Conservation (phyloP, 2,888 invertebrate genomes). For the Drosophila hamatofila region DNA sequence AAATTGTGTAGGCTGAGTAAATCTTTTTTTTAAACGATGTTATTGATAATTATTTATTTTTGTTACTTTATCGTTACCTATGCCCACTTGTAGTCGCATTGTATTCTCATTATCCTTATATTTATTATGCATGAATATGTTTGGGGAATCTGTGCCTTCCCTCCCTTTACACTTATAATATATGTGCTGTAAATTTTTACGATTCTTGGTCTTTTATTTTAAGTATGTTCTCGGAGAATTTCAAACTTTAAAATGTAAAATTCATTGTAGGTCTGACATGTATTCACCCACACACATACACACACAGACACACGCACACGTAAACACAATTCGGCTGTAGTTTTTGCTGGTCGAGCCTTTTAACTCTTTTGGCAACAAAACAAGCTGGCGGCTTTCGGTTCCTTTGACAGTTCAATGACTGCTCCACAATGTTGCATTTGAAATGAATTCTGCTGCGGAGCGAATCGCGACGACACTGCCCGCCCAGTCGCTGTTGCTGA, state of each 20-base stretch:
- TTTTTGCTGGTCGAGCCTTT: slow-evolving; percentile 17
- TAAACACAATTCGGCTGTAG: slow-evolving; percentile 11
- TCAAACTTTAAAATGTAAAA: slow-evolving; percentile 8
- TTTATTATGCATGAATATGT: neutral
- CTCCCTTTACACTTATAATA: neutral
- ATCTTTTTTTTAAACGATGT: neutral
- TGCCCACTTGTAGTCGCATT: no score
- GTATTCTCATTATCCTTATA: neutral
- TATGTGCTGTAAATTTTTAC: neutral
- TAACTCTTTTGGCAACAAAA: slow-evolving; percentile 22
- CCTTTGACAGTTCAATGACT: slow-evolving; percentile 46
- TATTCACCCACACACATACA: slow-evolving; percentile 3
- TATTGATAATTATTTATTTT: neutral
- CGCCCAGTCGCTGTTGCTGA: slow-evolving; percentile 20
- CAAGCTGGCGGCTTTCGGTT: slow-evolving; percentile 25
- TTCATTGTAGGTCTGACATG: slow-evolving; percentile 6
- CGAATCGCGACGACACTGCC: slow-evolving; percentile 10
- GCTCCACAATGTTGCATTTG: slow-evolving; percentile 38
- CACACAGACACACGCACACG: neutral
- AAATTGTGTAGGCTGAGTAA: no score
- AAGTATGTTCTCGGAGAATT: slow-evolving; percentile 13
- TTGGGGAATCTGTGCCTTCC: neutral
- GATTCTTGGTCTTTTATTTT: slow-evolving; percentile 16
- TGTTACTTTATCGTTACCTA: neutral
- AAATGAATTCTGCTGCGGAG: slow-evolving; percentile 26